phyloP scores from a whole-genome alignment of 2,888 invertebrate genomes.

The Phytoseiulus persimilis region DNA sequence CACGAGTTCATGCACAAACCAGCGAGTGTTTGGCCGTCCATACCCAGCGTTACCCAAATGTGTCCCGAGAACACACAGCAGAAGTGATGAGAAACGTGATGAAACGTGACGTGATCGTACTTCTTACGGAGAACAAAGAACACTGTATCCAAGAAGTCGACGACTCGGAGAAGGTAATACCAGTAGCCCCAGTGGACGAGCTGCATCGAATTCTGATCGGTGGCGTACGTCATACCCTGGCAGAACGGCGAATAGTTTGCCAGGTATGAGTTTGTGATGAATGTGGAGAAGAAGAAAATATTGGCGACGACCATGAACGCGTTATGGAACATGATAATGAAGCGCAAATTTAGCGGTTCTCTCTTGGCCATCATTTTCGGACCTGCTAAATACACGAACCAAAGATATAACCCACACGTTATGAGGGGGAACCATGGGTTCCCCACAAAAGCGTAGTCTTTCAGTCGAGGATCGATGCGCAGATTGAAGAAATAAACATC shows the following conservation, averaged over 20 bases:
- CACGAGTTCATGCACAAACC: conserved; percentile 28
- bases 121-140: conserved; percentile 19
- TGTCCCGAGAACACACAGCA: conserved; percentile 38
- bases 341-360: conserved; percentile 9
- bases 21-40: conserved; percentile 32
- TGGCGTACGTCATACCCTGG: conserved; percentile 30
- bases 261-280: conserved; percentile 25
- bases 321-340: conserved; percentile 11
- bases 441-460: conserved; percentile 19
- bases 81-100: conserved; percentile 37
- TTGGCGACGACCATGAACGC: conserved; percentile 19
- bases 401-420: conserved; percentile 5
- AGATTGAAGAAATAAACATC: conserved; percentile 28
- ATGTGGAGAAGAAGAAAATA: conserved; percentile 33
- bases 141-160: conserved; percentile 27
- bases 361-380: conserved; percentile 18
- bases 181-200: conserved; percentile 33
- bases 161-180: conserved; percentile 8
- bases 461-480: conserved; percentile 22
- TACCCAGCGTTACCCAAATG: conserved; percentile 30
- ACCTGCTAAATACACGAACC: conserved; percentile 25
- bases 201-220: conserved; percentile 26
- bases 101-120: conserved; percentile 16
- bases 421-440: conserved; percentile 21
- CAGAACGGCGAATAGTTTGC: conserved; percentile 17